Evolutionary conservation across 2,888 invertebrate genomes (phyloP), one percentile per base, ranked within the genome.

Genomic region (Apoda limacodes): DNA sequence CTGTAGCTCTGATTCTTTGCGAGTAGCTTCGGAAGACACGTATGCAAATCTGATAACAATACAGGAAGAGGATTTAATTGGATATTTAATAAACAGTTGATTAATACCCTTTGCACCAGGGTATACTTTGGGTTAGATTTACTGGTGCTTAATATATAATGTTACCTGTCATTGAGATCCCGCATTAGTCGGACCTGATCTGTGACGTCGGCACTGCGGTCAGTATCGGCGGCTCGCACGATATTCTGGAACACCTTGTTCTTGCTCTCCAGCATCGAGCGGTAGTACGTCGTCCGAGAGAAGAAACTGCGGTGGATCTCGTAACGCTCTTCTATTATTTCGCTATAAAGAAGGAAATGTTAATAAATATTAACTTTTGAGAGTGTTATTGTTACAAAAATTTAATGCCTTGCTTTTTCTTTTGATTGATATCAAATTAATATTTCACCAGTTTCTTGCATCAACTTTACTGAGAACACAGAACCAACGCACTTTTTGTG

Each of bases 221-320:
- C 88, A 22, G 85, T 82, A 48, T 90, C 88, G 0, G 93, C 88
- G 0, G 92, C 85, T 54, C 89, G 89, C 2, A 92, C 85, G 25
- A 97, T 90, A 57, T 89, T 93, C 57, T 90, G 89, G 75, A 94
- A 89, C 23, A 96, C 91, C 70, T 95, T 95, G 68, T 95, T 95
- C 74, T 95, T 95, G 60, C 93, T 95, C 54, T 96, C 96, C 36
- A 97, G 64, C 91, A 95, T 94, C 0, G 95, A 93, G 52, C 92
- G 92, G 72, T 95, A 95, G 69, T 95, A 95, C 0, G 93, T 85
- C 0, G 90, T 92, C 34, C 94, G 86, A 0, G 93, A 90, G 68
- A 97, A 95, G 82, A 94, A 95, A 6, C 86, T 83, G 52, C 93
- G 93, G 56, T 96, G 80, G 50, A 85, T 85, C 46, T 93, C 93